A percentile compares a stretch with the other conserved stretches of the same genome.
Conservation (phyloP, 2,888 invertebrate genomes). For the Meloe dianella region DNA sequence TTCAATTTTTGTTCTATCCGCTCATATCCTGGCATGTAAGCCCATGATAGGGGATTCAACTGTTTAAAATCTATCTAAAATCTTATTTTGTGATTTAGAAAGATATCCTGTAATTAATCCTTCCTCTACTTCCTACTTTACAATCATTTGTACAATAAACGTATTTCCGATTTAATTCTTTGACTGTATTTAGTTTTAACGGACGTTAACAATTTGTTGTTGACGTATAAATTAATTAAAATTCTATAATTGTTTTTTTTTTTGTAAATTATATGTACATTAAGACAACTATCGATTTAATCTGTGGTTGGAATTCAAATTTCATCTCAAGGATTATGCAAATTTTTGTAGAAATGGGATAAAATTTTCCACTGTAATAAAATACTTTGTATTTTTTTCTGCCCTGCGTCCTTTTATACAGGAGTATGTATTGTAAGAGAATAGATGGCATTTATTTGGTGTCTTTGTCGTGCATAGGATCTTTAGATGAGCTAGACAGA, state of each 20-base stretch:
- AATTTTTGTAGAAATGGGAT: not conserved
- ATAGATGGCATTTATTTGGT: too few relatives aligned
- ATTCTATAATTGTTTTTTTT: not conserved
- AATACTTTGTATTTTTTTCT: too few relatives aligned
- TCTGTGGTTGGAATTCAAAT: not conserved
- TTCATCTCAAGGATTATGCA: not conserved
- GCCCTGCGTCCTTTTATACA: too few relatives aligned
- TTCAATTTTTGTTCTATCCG: too few relatives aligned
- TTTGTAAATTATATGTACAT: not conserved
- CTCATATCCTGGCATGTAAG: too few relatives aligned
- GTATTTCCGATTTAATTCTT: not conserved
- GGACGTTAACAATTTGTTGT: conserved; percentile 3
- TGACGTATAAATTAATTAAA: not conserved
- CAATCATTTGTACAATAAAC: not conserved
- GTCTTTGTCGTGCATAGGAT: too few relatives aligned
- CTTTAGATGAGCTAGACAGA: too few relatives aligned
- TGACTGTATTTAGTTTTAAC: not conserved
- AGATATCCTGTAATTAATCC: not conserved
- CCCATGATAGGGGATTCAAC: not conserved
- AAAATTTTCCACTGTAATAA: not conserved
- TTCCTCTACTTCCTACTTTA: not conserved
- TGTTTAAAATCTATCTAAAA: not conserved
- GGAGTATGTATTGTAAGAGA: too few relatives aligned
- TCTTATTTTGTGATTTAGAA: not conserved
- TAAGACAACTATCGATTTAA: not conserved